These are phyloP conservation scores for Tigriopus japonicus DNA, from an alignment of 1,140 invertebrate genomes.

Conservation along the genomic window DNA sequence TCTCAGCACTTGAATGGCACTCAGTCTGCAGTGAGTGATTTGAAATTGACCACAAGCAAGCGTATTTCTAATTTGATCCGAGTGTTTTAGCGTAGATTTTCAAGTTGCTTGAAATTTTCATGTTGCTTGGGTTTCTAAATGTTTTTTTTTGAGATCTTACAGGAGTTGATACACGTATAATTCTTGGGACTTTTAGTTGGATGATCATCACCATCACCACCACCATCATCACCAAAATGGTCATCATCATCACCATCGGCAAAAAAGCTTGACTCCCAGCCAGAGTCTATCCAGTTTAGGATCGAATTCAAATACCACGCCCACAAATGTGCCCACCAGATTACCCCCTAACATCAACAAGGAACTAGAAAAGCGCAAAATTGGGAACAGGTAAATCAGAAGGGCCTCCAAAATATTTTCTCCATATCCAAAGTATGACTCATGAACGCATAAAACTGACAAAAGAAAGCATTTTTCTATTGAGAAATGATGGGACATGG, in stretches of 20 bases:
- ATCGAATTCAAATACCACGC: neutral
- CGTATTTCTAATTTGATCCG: neutral
- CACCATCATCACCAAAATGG: neutral
- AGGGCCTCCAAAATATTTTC: neutral
- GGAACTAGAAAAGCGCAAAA: constrained; percentile 36
- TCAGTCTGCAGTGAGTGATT: constrained; percentile 16
- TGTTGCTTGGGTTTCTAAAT: neutral
- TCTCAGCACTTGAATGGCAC: constrained; percentile 22
- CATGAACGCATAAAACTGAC: too few relatives aligned
- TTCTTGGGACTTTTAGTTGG: constrained; percentile 11
- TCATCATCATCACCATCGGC: neutral
- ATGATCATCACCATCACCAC: neutral
- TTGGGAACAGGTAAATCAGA: constrained; percentile 26
- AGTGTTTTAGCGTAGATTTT: neutral
- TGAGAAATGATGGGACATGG: too few relatives aligned
- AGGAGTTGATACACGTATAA: too few relatives aligned
- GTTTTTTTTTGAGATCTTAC: too few relatives aligned
- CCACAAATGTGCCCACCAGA: constrained; percentile 28
- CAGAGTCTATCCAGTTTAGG: too few relatives aligned
- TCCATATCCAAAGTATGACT: too few relatives aligned
- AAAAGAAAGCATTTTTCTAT: too few relatives aligned
- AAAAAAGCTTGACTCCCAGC: constrained; percentile 15
- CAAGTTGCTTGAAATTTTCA: neutral
- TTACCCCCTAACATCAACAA: constrained; percentile 28
- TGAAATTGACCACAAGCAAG: neutral